phyloP scores from a whole-genome alignment of 2,888 invertebrate genomes.

The Crepidodera aurea region DNA sequence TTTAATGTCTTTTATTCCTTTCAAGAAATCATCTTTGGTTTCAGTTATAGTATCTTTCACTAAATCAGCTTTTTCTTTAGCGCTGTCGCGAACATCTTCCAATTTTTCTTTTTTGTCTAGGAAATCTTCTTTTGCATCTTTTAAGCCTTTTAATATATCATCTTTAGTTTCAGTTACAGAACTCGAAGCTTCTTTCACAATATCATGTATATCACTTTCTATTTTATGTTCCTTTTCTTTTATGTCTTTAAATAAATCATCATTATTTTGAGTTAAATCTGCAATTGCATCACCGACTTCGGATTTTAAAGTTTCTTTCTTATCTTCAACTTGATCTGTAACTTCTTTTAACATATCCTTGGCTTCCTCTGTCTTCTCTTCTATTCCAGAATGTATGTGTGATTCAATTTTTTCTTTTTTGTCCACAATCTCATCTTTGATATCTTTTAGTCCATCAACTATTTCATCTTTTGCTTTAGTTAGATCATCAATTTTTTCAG shows the following conservation, averaged over 20 bases:
- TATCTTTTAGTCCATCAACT: not conserved
- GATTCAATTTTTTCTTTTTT: not conserved
- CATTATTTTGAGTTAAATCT: too few species aligned
- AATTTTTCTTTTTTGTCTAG: not conserved
- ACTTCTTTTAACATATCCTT: not conserved
- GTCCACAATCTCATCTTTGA: not conserved
- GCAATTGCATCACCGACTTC: too few species aligned
- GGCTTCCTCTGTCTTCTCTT: not conserved
- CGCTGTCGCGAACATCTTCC: not conserved
- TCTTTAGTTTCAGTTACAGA: not conserved
- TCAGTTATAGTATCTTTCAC: too few species aligned
- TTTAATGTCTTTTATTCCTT: not conserved
- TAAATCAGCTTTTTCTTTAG: not conserved
- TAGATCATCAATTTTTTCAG: not conserved
- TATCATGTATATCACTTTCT: not conserved
- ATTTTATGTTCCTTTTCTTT: not conserved
- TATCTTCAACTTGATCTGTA: constrained; percentile 1
- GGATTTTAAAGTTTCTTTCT: not conserved
- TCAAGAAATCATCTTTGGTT: not conserved
- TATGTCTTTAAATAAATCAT: too few species aligned
- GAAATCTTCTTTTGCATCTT: not conserved
- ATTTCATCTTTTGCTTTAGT: not conserved
- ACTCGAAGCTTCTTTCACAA: not conserved
- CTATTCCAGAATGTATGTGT: not conserved
- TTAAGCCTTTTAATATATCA: not conserved